A percentile compares a stretch with the other conserved stretches of the same genome.
These are phyloP conservation scores for Ammodramus savannarum DNA, from an alignment of 2,113 vertebrate species.

Conservation along the genomic window DNA sequence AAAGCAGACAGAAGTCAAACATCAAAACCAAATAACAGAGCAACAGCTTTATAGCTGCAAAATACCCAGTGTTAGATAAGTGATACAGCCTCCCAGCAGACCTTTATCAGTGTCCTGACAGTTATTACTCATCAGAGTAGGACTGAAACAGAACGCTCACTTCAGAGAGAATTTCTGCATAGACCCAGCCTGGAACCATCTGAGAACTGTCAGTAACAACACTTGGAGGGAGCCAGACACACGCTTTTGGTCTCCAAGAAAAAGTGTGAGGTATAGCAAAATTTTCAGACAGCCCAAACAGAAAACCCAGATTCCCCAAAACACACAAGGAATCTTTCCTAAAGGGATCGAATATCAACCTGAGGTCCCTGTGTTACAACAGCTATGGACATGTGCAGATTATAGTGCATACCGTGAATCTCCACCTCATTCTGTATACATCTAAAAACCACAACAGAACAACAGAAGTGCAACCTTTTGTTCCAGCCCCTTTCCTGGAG, in stretches of 20 bases:
- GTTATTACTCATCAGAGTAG: neutral
- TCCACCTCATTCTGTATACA: fast-evolving
- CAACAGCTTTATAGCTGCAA: neutral
- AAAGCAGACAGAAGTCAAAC: neutral
- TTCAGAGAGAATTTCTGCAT: neutral
- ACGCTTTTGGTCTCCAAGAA: neutral
- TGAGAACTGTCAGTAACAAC: neutral
- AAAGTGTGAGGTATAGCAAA: neutral
- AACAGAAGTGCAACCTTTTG: neutral
- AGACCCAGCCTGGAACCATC: neutral
- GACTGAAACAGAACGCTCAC: neutral
- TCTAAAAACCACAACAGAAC: neutral
- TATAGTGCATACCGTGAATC: neutral
- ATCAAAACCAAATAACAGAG: neutral
- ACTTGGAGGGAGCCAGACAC: neutral
- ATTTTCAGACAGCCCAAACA: neutral
- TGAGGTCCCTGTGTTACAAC: neutral
- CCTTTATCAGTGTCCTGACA: neutral
- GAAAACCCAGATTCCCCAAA: neutral
- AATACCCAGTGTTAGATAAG: neutral
- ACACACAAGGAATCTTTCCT: neutral
- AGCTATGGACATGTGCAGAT: fast-evolving
- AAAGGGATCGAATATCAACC: fast-evolving
- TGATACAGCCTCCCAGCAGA: neutral
- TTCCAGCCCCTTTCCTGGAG: neutral